Evolutionary conservation across 92 coral and sea anemone genomes (phyloP).

Genomic region (Epizoanthus scotinus): DNA sequence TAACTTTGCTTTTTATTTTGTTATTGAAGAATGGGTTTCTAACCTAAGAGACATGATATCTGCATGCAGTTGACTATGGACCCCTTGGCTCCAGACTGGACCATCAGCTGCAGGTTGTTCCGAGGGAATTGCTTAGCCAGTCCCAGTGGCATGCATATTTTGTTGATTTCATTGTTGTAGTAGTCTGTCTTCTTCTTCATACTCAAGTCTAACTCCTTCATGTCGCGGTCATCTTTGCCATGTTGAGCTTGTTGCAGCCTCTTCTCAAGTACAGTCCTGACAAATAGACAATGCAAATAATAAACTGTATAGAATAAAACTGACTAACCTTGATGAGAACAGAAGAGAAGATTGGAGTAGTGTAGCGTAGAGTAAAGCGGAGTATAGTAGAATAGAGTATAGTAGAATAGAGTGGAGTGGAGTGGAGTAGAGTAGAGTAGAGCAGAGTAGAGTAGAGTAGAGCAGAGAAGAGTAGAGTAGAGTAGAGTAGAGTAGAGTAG

Average conservation of each 20-base stretch:
- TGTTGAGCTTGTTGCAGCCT: slow-evolving; percentile 84
- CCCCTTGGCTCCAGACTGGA: slow-evolving; percentile 97
- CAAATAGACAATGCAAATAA: neutral
- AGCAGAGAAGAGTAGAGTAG: neutral
- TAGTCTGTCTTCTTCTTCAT: slow-evolving; percentile 92
- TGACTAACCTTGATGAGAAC: no score
- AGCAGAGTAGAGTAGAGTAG: neutral
- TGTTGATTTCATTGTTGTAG: slow-evolving; percentile 89
- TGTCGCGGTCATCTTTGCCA: slow-evolving; percentile 81
- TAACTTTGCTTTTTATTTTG: no score
- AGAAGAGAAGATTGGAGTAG: neutral
- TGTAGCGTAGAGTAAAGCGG: neutral
- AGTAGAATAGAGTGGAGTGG: neutral
- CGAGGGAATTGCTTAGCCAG: slow-evolving; percentile 84
- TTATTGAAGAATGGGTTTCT: neutral
- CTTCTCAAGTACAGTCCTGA: slow-evolving; percentile 49
- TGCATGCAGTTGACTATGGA: slow-evolving; percentile 96
- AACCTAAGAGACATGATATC: slow-evolving; percentile 91
- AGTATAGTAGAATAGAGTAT: neutral
- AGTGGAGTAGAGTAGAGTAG: neutral
- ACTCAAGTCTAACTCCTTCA: slow-evolving; percentile 90
- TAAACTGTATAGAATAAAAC: neutral
- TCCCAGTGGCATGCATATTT: slow-evolving; percentile 86
- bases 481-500: neutral
- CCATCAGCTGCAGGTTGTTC: slow-evolving; percentile 96